Percentiles rank a stretch among this genome's conserved stretches.
Evolutionary conservation across 2,797 vertebrate species (phyloP).

Genomic region (Hephaestus fuliginosus): DNA sequence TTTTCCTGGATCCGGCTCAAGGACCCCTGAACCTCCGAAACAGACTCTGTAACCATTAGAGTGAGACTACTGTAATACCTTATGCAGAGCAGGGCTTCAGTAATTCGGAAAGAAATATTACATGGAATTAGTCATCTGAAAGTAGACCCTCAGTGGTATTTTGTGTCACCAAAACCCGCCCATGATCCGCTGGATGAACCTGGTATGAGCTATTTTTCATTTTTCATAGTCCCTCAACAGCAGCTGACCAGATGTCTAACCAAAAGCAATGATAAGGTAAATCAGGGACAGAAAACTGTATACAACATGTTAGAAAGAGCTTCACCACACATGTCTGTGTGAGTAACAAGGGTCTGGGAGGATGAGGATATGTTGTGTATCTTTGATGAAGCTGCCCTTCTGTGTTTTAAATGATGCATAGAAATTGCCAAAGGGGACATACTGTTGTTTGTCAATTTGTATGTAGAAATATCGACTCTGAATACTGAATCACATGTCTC

Average conservation of each 20-base stretch:
- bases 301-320: constrained; percentile 9
- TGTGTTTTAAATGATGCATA: not conserved
- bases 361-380: not conserved
- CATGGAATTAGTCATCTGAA: constrained; percentile 48
- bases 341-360: not conserved
- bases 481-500: constrained; percentile 6
- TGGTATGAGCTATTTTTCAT: not conserved
- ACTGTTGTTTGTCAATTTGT: constrained; percentile 1
- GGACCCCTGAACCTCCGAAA: constrained; percentile 42
- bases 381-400: not conserved
- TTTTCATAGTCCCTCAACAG: constrained; percentile 8
- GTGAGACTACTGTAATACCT: constrained; percentile 49
- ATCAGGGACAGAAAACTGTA: not conserved
- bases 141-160: constrained; percentile 35
- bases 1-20: constrained; percentile 42
- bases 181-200: constrained; percentile 25
- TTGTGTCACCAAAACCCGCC: constrained; percentile 16
- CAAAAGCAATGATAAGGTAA: constrained; percentile 13
- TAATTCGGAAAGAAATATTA: constrained; percentile 53
- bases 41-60: constrained; percentile 40
- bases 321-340: not conserved
- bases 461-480: constrained; percentile 11
- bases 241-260: constrained; percentile 1
- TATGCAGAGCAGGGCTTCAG: constrained; percentile 57
- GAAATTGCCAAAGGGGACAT: not conserved